These are phyloP conservation scores for Cuculus canorus DNA, from an alignment of 2,797 vertebrate genomes.

Conservation along the genomic window DNA sequence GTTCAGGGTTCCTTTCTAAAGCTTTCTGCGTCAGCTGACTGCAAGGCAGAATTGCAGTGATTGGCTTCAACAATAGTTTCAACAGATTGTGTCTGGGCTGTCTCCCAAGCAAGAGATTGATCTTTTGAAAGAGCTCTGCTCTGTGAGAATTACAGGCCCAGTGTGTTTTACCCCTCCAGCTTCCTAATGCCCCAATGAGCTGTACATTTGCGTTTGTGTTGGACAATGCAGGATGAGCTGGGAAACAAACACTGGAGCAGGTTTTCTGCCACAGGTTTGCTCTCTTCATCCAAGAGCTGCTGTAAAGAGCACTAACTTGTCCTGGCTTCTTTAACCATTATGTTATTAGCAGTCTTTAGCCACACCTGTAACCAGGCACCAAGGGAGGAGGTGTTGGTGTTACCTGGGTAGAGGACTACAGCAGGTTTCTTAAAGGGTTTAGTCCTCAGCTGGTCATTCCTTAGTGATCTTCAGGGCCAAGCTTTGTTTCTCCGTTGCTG, in stretches of 20 bases:
- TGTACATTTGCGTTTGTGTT: neutral
- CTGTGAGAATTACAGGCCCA: neutral
- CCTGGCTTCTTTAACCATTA: neutral
- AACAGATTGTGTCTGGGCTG: neutral
- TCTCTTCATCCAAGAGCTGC: neutral
- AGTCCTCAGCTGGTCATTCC: neutral
- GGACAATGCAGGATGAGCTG: neutral
- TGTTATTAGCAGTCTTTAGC: neutral
- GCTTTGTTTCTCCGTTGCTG: neutral
- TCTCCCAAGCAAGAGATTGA: neutral
- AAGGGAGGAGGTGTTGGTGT: neutral
- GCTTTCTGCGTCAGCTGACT: neutral
- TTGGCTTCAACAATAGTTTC: neutral
- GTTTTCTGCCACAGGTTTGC: neutral
- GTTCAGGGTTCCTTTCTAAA: neutral
- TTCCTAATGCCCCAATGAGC: neutral
- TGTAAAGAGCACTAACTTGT: neutral
- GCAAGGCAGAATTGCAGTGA: neutral
- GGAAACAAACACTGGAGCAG: neutral
- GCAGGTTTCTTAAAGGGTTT: neutral
- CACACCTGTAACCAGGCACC: neutral
- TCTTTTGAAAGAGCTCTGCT: neutral
- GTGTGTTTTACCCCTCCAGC: neutral
- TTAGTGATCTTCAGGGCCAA: neutral
- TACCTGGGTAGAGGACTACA: neutral